A percentile compares a stretch with the other conserved stretches of the same genome.
Evolutionary conservation across 1,140 invertebrate genomes (phyloP).

Genomic region (Paraescarpia echinospica): DNA sequence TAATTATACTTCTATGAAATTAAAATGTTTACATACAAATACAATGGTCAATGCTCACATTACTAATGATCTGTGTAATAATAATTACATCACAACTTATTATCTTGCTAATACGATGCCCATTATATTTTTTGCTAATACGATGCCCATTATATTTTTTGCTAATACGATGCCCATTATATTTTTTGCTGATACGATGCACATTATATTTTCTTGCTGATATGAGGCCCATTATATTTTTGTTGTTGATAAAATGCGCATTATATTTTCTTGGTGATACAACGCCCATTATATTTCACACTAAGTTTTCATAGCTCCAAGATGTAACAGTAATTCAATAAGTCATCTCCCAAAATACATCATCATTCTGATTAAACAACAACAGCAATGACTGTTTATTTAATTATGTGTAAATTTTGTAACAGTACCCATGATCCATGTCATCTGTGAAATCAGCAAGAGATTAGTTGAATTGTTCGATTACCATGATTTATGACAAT

Average conservation of each 20-base stretch:
- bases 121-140: not conserved
- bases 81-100: no score
- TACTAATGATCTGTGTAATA: no score
- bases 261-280: not conserved
- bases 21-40: no score
- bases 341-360: not conserved
- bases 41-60: no score
- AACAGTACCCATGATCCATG: not conserved
- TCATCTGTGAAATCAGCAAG: not conserved
- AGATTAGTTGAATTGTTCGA: not conserved
- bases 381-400: not conserved
- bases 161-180: not conserved
- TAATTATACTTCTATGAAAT: no score
- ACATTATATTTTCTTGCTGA: not conserved
- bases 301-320: not conserved
- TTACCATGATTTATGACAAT: not conserved
- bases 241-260: not conserved
- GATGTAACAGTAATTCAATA: not conserved
- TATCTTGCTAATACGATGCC: not conserved
- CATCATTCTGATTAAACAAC: not conserved
- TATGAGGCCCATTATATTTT: not conserved
- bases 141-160: not conserved
- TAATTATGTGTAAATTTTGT: not conserved
- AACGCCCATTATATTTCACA: not conserved
- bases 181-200: not conserved